These are phyloP conservation scores for Anisognathus igniventris DNA, from an alignment of 2,797 vertebrate species.

Conservation along the genomic window DNA sequence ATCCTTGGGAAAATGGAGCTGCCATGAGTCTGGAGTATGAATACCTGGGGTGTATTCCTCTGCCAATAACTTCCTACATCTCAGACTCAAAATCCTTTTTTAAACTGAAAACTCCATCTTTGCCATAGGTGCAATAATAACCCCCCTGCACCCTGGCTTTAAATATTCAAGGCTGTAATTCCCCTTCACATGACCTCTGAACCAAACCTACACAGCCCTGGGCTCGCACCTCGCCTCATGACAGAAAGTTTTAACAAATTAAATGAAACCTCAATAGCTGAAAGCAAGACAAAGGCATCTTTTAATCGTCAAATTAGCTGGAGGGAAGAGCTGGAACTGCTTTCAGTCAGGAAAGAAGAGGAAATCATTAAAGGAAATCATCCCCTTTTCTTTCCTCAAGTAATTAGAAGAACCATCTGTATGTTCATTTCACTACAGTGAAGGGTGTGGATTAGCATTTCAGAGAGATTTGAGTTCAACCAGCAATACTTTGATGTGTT, in stretches of 20 bases:
- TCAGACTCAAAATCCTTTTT: not conserved
- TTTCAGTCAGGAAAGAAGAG: constrained; percentile 45
- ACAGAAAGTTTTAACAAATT: constrained; percentile 9
- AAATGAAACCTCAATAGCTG: constrained; percentile 43
- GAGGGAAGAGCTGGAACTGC: constrained; percentile 40
- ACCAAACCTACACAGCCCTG: not conserved
- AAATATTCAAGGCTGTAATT: not conserved
- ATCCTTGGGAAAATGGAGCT: not conserved
- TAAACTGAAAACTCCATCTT: not conserved
- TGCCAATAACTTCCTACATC: not conserved
- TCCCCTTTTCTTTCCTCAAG: constrained; percentile 50
- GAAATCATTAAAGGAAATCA: constrained; percentile 64
- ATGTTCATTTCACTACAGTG: constrained; percentile 51
- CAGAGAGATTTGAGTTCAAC: constrained; percentile 60
- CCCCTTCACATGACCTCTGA: constrained; percentile 39
- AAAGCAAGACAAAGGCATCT: constrained; percentile 59
- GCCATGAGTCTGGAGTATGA: not conserved
- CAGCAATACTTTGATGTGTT: constrained; percentile 61
- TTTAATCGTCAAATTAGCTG: constrained; percentile 50
- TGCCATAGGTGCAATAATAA: not conserved
- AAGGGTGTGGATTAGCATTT: constrained; percentile 59
- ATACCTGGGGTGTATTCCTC: not conserved
- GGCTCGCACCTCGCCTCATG: constrained; percentile 3
- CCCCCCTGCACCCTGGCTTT: not conserved
- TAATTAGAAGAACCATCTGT: constrained; percentile 64